These are phyloP conservation scores for Brachypterus glaber DNA, from an alignment of 2,888 invertebrate species.

Conservation along the genomic window DNA sequence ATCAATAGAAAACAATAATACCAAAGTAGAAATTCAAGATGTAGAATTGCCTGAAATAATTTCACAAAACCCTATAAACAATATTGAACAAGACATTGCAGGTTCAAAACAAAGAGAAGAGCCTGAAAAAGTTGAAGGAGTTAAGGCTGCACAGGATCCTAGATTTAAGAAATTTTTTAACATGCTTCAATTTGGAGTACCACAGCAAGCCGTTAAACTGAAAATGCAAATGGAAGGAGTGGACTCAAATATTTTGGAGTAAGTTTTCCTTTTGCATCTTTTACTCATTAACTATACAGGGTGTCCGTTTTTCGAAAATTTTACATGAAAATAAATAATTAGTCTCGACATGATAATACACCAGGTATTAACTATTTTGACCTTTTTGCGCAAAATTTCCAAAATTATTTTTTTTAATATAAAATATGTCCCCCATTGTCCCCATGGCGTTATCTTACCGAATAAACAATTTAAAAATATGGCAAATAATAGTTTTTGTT, in stretches of 20 bases:
- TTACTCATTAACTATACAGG: no score
- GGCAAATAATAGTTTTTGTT: no score
- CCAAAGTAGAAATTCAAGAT: conserved; percentile 12
- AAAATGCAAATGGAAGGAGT: conserved; percentile 79
- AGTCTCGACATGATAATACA: no score
- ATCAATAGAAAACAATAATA: conserved; percentile 1
- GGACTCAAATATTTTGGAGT: conserved; percentile 63
- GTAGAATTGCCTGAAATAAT: neutral
- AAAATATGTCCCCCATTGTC: no score
- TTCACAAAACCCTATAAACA: conserved; percentile 9
- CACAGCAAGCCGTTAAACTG: conserved; percentile 67
- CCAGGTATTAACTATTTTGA: no score
- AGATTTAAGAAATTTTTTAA: conserved; percentile 72
- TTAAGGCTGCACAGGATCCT: conserved; percentile 48
- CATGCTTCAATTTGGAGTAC: conserved; percentile 85
- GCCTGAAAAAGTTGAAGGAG: conserved; percentile 20
- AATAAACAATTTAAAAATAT: no score
- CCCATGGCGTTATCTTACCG: no score
- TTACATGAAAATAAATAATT: no score
- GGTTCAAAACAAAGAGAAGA: neutral
- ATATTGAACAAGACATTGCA: conserved; percentile 7
- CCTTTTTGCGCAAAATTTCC: no score
- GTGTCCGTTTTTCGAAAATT: no score
- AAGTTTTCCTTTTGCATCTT: no score
- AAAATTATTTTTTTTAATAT: no score